Evolutionary conservation across 2,113 vertebrate species (phyloP), one percentile per base, ranked within the genome.

Genomic region (Formicarius rufipectus): DNA sequence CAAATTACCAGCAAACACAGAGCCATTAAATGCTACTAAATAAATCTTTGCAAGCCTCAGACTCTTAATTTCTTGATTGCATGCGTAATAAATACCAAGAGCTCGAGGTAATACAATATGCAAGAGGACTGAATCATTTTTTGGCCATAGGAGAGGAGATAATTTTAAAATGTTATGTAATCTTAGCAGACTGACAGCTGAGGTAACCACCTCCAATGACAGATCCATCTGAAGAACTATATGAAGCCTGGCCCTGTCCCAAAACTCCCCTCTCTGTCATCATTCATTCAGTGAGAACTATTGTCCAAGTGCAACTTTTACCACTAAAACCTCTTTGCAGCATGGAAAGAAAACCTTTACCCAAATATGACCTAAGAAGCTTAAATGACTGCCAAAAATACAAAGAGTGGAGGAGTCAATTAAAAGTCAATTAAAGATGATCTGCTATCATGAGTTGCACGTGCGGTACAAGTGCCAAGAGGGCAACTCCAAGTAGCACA

Each of bases 91-190:
- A 96, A 97, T 96, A 95, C 89, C 94, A 95, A 93, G 71, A 82
- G 62, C 68, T 78, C 78, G 83, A 97, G 64, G 89, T 93, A 97
- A 96, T 87, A 80, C 66, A 95, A 93, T 82, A 93, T 37, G 25
- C 68, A 85, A 85, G 86, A 85, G n/a, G 89, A n/a, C 39, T 97
- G 95, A 97, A 90, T 97, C 80, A 96, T 50, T 95, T 95, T 67
- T 96, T 97, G 96, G 94, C 96, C 64, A 49, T 25, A 62, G 22
- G 17, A 91, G 84, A 85, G 52, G 52, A 92, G 81, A 96, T 96
- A 72, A 96, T 94, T 97, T 92, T 7, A 97, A 97, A 88, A 60
- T 47, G 79, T 78, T 85, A 90, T 58, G 27, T 90, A 96, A 93
- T 93, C 92, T 49, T 72, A 82, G 58, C 84, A 95, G 91, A 85